phyloP scores from a whole-genome alignment of 1,140 invertebrate species.

The Drosophila kohkoa region DNA sequence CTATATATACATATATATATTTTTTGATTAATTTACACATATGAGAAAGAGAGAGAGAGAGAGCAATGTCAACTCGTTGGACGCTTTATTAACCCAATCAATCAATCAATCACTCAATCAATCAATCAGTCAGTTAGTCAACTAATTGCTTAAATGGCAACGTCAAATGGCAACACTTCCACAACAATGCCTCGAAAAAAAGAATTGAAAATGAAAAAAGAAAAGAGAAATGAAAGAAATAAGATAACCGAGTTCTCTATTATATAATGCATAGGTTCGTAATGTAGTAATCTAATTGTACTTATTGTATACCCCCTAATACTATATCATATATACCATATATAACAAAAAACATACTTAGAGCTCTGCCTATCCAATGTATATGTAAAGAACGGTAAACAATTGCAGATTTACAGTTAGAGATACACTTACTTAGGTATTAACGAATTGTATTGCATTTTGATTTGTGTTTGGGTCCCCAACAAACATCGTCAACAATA shows the following conservation, averaged over 20 bases:
- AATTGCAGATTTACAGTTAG: neutral
- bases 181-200: neutral
- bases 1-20: constrained; percentile 39
- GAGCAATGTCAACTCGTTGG: constrained; percentile 32
- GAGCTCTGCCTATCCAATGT: constrained; percentile 5
- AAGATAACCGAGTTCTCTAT: constrained; percentile 48
- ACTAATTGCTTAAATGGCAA: constrained; percentile 46
- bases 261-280: constrained; percentile 44
- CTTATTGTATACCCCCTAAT: constrained; percentile 33
- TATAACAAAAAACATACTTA: constrained; percentile 4
- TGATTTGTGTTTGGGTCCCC: constrained; percentile 1
- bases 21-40: constrained; percentile 71
- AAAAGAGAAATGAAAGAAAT: constrained; percentile 25
- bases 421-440: constrained; percentile 10
- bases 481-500: constrained; percentile 1
- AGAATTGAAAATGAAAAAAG: neutral
- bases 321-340: constrained; percentile 5
- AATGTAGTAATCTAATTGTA: constrained; percentile 38
- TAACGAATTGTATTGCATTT: constrained; percentile 24
- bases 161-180: constrained; percentile 28
- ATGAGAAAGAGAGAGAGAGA: constrained; percentile 12
- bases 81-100: constrained; percentile 38
- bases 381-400: constrained; percentile 27
- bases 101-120: constrained; percentile 7
- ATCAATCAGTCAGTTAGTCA: constrained; percentile 6